Evolutionary conservation across 1,140 invertebrate species (phyloP), one percentile per base, ranked within the genome.

Genomic region (Drosophila kurseongensis): DNA sequence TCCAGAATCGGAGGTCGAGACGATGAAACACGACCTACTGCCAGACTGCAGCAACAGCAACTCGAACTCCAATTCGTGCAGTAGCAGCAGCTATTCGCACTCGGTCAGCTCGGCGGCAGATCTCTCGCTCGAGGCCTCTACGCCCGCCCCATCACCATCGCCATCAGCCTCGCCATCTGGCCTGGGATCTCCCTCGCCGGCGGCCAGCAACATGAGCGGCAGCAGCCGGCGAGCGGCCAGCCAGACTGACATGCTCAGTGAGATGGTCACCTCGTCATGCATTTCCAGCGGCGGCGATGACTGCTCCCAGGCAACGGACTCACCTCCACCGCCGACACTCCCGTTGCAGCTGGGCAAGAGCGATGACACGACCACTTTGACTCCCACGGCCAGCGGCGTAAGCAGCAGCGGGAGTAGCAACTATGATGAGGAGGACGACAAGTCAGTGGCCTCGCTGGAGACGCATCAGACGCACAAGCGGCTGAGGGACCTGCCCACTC

Each of bases 41-140:
- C 59, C 54, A 7, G 73, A 75, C 52, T 74, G 80, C 63, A 65
- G 57, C 56, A 80, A 77, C 40, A 66, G 69, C 56, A 80, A 80
- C 44, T 78, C 66, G 16, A 91, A 84, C 41, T 91, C 89, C 1
- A 91, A 91, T 44, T 88, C 80, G 54, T 88, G 85, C 58, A 76
- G 75, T 57, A 91, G 78, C 50, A 76, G 74, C 61, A 90, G 57
- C 44, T 79, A 82, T 51, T 84, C 80, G 18, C 91, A 85, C 51
- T 90, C 86, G 9, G 69, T 91, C 9, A 91, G 90, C 13, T 90
- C 90, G 10, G 90, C 90, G 1, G 90, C 90, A 2, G 90, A 91
- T 82, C 77, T 91, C 16, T 91, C 90, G 7, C 57, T 91, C 51
- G 90, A 91, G 62, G 85, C 90, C 0, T 91, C 90, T 4, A 91